Evolutionary conservation across 2,113 vertebrate species (phyloP), one percentile per base, ranked within the genome.

Genomic region (Myotis davidii): DNA sequence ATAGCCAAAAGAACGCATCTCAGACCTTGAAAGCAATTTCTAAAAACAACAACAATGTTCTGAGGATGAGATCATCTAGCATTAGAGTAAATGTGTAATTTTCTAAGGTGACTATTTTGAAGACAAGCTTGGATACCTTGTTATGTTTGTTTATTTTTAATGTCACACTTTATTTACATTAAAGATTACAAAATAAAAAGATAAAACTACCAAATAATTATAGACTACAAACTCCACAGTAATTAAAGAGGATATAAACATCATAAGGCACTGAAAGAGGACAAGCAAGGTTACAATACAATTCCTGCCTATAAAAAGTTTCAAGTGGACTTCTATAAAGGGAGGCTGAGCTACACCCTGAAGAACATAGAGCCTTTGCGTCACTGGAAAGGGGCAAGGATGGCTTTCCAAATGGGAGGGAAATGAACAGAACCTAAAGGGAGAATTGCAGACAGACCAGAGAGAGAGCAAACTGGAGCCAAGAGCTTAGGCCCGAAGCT

Each of bases 31-130:
- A 79, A 59, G 73, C 73, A 90, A 79, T 37, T 81, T 73, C 42
- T n/a, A 37, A 70, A 72, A 48, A 54, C 67, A 17, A 25, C 17
- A 65, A 21, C 69, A 45, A 12, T 32, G 45, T 32, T 77, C 85
- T 93, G 23, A 72, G 92, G 59, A 69, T 61, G 56, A 91, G 70
- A 37, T 42, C 69, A 52, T 37, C 76, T 29, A 9, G 14, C 2
- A 20, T 23, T 39, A 27, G n/a, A 29, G 67, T 83, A 39, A 83
- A 76, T 34, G 79, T 45, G 69, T 85, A 11, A 82, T 85, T 70
- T 85, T 85, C 87, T 84, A 48, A 88, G 39, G 93, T 70, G 25
- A 95, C 42, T 39, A 50, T 48, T 85, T 29, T 77, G 73, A 91
- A 85, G 78, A 65, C 88, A 70, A 56, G 45, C 64, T 45, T 88